phyloP scores from a whole-genome alignment of 2,113 vertebrate genomes.

The Bubalus kerabau region DNA sequence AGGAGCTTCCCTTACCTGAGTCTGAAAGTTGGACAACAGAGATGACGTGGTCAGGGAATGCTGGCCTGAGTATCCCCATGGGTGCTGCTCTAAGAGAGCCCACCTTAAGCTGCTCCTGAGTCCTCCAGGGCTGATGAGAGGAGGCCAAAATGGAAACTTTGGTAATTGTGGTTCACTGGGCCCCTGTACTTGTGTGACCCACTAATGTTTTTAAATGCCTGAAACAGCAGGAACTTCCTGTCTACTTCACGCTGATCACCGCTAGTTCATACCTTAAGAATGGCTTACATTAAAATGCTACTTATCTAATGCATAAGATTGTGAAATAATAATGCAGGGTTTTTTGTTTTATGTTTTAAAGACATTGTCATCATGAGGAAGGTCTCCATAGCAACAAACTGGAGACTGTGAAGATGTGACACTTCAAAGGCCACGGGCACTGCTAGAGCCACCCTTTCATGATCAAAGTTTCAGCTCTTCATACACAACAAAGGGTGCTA shows the following conservation, averaged over 20 bases:
- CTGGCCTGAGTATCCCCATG: background rate
- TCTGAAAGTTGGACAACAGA: background rate
- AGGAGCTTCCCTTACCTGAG: background rate
- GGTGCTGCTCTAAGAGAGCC: background rate
- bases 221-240: background rate
- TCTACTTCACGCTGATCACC: background rate
- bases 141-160: background rate
- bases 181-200: background rate
- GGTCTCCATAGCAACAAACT: constrained; percentile 43
- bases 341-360: background rate
- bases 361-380: background rate
- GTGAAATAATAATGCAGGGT: background rate
- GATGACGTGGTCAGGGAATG: background rate
- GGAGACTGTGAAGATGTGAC: background rate
- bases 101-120: background rate
- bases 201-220: background rate
- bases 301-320: background rate
- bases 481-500: background rate
- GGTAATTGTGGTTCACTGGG: background rate
- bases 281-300: background rate
- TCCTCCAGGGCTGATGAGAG: background rate
- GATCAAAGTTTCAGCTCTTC: constrained; percentile 38
- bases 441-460: background rate
- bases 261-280: background rate
- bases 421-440: constrained; percentile 17